Evolutionary conservation across 2,797 vertebrate species (phyloP).

Genomic region (Pachyuromys duprasi): DNA sequence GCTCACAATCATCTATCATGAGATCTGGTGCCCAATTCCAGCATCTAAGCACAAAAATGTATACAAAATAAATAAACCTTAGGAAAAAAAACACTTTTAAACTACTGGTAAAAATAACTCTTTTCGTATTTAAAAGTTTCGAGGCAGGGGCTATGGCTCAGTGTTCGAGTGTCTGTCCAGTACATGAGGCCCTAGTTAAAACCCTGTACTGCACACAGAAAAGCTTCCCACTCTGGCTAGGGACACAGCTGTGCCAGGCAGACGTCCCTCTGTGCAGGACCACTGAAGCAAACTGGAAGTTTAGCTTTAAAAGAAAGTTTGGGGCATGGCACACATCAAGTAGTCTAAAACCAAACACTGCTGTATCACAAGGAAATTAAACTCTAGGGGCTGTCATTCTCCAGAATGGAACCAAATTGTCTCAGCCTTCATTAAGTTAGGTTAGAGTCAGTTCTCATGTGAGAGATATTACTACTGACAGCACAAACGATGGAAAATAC

Average conservation of each 20-base stretch:
- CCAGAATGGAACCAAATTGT: not conserved
- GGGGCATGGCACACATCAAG: not conserved
- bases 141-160: not conserved
- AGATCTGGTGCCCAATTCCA: too few species aligned
- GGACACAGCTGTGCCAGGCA: not conserved
- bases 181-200: not conserved
- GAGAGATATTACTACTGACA: not conserved
- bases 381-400: not conserved
- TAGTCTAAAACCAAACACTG: not conserved
- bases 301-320: slow-evolving; percentile 10
- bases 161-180: not conserved
- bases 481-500: not conserved
- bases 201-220: not conserved
- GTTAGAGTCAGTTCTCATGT: not conserved
- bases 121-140: not conserved
- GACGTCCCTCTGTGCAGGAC: not conserved
- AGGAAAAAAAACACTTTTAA: too few species aligned
- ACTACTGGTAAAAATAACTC: not conserved
- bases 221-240: not conserved
- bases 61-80: too few species aligned
- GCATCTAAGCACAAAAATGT: too few species aligned
- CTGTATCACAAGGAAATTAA: not conserved
- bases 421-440: not conserved
- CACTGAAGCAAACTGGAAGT: not conserved
- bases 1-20: too few species aligned